Percentiles rank a stretch among this genome's conserved stretches.
phyloP scores from a whole-genome alignment of 2,797 vertebrate genomes.

The Coreius guichenoti region DNA sequence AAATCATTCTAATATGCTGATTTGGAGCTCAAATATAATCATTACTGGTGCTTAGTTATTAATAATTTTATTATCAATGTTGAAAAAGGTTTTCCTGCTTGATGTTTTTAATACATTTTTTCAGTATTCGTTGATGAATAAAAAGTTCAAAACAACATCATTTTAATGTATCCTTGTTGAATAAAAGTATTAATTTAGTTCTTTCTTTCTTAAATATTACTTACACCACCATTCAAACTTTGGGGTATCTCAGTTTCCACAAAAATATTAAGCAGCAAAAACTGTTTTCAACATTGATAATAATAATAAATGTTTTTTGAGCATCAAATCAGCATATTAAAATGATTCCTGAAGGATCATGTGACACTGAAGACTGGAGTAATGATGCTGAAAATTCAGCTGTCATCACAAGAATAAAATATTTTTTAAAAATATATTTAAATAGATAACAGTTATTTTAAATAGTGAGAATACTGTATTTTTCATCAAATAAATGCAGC shows the following conservation, averaged over 20 bases:
- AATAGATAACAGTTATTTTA: no score
- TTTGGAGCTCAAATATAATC: background rate
- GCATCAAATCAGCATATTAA: background rate
- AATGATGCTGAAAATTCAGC: background rate
- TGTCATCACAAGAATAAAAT: background rate
- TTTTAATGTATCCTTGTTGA: background rate
- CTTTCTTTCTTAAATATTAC: background rate
- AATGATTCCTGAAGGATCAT: background rate
- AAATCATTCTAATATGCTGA: background rate
- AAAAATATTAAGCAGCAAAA: background rate
- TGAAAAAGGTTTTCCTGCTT: background rate
- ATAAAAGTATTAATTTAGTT: background rate
- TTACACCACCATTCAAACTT: background rate
- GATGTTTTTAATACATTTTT: background rate
- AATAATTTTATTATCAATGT: no score
- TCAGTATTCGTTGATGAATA: background rate
- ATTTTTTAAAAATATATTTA: background rate
- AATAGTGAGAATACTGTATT: background rate
- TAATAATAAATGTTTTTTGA: background rate
- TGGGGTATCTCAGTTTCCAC: background rate
- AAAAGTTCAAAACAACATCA: background rate
- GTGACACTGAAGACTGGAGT: background rate
- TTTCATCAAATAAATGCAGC: background rate
- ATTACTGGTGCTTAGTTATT: background rate
- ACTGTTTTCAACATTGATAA: background rate